Evolutionary conservation across 2,113 vertebrate genomes (phyloP).

Genomic region (Malurus melanocephalus): DNA sequence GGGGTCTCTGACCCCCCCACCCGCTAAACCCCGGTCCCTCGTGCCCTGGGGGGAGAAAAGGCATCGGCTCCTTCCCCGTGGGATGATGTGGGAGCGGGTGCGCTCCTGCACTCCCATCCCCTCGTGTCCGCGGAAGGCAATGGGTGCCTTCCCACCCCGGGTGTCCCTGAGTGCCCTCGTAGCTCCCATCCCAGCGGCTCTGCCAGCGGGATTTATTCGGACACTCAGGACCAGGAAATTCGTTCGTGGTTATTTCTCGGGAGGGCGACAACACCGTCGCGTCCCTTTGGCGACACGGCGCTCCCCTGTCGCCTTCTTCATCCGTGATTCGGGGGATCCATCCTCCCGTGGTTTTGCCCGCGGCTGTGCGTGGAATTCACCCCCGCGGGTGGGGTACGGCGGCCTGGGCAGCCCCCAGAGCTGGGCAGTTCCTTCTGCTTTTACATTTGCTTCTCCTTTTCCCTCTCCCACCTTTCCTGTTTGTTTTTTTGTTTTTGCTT

Average conservation of each 20-base stretch:
- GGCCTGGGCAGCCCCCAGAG: background rate
- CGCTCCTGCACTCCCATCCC: background rate
- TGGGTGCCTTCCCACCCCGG: background rate
- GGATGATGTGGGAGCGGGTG: background rate
- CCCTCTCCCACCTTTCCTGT: background rate
- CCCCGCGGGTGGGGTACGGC: background rate
- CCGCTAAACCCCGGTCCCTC: accelerated
- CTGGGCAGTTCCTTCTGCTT: background rate
- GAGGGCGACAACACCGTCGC: background rate
- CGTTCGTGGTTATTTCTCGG: background rate
- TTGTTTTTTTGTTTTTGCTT: background rate
- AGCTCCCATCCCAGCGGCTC: accelerated
- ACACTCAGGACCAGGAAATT: background rate
- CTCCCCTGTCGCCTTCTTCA: background rate
- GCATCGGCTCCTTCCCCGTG: background rate
- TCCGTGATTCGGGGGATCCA: accelerated
- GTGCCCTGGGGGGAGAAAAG: background rate
- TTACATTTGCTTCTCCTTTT: background rate
- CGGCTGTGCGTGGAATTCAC: background rate
- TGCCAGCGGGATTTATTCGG: background rate
- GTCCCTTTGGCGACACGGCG: background rate
- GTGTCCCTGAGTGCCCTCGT: background rate
- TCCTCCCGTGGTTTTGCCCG: background rate
- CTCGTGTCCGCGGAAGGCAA: background rate
- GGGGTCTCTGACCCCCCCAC: slow-evolving; percentile 15